Evolutionary conservation across 2,113 vertebrate species (phyloP).

Genomic region (Kryptolebias marmoratus): DNA sequence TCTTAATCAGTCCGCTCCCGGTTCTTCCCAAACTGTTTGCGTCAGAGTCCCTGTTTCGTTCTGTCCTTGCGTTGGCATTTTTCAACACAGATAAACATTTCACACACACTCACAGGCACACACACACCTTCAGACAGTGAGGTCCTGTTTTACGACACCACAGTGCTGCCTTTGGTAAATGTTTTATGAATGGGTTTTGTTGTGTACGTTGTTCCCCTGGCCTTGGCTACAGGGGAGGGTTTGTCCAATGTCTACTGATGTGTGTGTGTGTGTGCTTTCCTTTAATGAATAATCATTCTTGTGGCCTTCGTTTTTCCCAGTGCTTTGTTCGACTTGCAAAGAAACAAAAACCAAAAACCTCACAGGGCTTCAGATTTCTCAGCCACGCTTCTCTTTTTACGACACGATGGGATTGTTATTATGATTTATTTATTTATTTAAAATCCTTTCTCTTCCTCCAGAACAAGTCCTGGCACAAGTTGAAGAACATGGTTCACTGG

Average conservation of each 20-base stretch:
- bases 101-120: conserved; percentile 29
- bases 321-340: conserved; percentile 5
- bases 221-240: conserved; percentile 47
- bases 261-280: conserved; percentile 40
- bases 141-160: conserved; percentile 61
- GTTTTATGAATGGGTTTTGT: conserved; percentile 75
- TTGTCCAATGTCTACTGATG: conserved; percentile 52
- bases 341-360: conserved; percentile 21
- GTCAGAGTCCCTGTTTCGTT: conserved; percentile 65
- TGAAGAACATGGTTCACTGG: conserved; percentile 88
- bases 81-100: conserved; percentile 59
- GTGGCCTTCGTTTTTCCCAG: conserved; percentile 5
- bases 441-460: conserved; percentile 46
- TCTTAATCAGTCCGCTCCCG: conserved; percentile 37
- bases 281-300: conserved; percentile 50
- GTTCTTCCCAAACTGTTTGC: conserved; percentile 49
- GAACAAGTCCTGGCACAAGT: conserved; percentile 87
- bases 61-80: conserved; percentile 67
- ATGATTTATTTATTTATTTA: too few species aligned
- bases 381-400: not conserved
- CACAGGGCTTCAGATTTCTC: conserved; percentile 13
- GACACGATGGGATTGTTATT: conserved; percentile 1
- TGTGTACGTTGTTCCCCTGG: conserved; percentile 46
- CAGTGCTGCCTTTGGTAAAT: conserved; percentile 67
- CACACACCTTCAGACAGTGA: conserved; percentile 35